A percentile compares a stretch with the other conserved stretches of the same genome.
phyloP scores from a whole-genome alignment of 1,140 invertebrate species.

The Lepeophtheirus salmonis region DNA sequence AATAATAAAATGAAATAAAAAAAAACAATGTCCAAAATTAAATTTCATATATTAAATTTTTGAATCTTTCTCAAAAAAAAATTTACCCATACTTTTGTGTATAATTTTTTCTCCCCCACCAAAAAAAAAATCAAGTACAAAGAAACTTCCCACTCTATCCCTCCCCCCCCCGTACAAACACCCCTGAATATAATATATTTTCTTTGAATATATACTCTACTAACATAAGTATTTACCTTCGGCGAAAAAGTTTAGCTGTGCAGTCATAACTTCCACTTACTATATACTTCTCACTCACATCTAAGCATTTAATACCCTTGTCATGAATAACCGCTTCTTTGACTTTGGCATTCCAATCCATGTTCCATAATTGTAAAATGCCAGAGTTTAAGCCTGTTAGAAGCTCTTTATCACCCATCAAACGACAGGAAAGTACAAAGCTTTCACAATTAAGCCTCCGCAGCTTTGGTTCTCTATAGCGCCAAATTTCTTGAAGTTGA shows the following conservation, averaged over 20 bases:
- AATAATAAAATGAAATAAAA: too few species aligned
- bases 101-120: too few species aligned
- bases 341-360: not conserved
- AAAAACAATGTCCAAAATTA: too few species aligned
- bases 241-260: not conserved
- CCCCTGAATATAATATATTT: too few species aligned
- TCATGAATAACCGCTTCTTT: slow-evolving; percentile 9
- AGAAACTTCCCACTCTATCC: too few species aligned
- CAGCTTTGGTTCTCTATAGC: not conserved
- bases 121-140: too few species aligned
- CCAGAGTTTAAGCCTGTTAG: slow-evolving; percentile 1
- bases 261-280: slow-evolving; percentile 15
- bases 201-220: too few species aligned
- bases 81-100: too few species aligned
- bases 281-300: slow-evolving; percentile 1
- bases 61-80: too few species aligned
- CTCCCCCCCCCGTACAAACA: too few species aligned
- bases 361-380: slow-evolving; percentile 4
- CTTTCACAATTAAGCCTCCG: slow-evolving; percentile 1
- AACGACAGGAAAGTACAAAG: not conserved
- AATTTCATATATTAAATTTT: too few species aligned
- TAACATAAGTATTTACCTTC: not conserved
- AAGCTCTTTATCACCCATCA: not conserved
- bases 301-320: slow-evolving; percentile 12
- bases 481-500: slow-evolving; percentile 8